Evolutionary conservation across 2,888 invertebrate genomes (phyloP), one percentile per base, ranked within the genome.

Genomic region (Exocentrus adspersus): DNA sequence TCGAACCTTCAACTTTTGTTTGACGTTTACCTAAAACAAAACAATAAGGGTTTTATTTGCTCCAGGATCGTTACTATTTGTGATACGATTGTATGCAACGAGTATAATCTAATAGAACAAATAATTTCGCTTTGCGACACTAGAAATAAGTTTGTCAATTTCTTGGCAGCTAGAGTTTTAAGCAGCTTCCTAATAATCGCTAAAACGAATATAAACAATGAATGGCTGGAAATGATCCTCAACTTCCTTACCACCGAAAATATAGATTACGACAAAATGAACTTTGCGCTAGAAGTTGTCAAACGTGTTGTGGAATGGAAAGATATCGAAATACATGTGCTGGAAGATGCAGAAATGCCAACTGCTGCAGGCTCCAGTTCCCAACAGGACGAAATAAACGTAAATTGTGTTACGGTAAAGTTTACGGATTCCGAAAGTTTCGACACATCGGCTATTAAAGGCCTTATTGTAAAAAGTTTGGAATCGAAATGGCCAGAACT

Each of bases 241-340:
- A 90, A 90, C 75, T 92, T 91, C 77, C 84, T 92, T 62, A 89
- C 89, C 70, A 84, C 87, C 53, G 88, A 89, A 79, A 87, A 88
- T 74, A 86, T 87, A 50, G 89, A 90, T 80, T 87, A 88, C 77
- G 84, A 86, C 57, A 92, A 92, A 81, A 92, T 94, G 80, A 89
- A 92, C 75, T 94, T 94, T 80, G 92, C 92, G 68, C 84, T 95
- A 73, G 94, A 94, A 79, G 88, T 95, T 46, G 91, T 95, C 53
- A 93, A 93, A 78, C 88, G 93, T 72, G 92, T 95, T 75, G 92
- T 95, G 0, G 94, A 95, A 78, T 94, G 94, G 91, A 94, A 93
- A 77, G 94, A 95, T 81, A 84, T 90, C 21, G 90, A 91, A 78
- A 87, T 89, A 73, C 94, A 94, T 84, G 92, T 93, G 37, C 93